Base-by-base conservation (phyloP, 2,888 invertebrate species). In the Euplexia lucipara region DNA sequence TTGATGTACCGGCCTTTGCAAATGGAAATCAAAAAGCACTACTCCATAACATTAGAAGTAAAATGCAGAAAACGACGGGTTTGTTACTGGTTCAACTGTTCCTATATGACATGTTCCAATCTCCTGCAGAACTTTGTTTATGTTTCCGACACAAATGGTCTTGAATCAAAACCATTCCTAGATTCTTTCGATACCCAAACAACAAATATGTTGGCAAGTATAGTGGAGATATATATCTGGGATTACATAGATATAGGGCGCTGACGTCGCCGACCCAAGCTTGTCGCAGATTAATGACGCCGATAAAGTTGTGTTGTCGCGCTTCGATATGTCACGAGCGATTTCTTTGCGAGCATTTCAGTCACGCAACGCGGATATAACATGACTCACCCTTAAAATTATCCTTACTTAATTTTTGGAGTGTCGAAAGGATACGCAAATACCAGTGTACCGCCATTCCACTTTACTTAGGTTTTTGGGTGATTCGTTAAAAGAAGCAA, bases 291-390 rank as follows among this genome's bases (percentile, higher is more conserved):
- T 78, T 78, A 78, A 78, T 78, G 78, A 76, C 32, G 54, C 42
- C 66, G 76, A 78, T 78, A 78, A 77, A 75, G 52, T 70, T 62
- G 69, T 59, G 77, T 54, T 71, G 67, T 70, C 76, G 75, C 70
- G 79, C 71, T 82, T 70, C 53, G 60, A 73, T 76, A 74, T 63
- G 70, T 68, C 64, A 66, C 37, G 61, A 71, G 42, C 58, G 57
- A 66, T 75, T 75, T 67, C 62, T 78, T 71, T 62, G 37, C 41
- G 57, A 48, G 56, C 56, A 47, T 51, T 64, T 49, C 18, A 47
- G 72, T 75, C 78, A 78, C 73, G 78, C 78, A 41, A 78, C 20
- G 34, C 8, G 30, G 42, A 20, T 52, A 54, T 51, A 59, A 58
- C 54, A 34, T 61, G 62, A 73, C 30, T 58, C 60, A 60, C 59